These are phyloP conservation scores for Chroicocephalus ridibundus DNA, from an alignment of 2,113 vertebrate genomes.

Conservation along the genomic window DNA sequence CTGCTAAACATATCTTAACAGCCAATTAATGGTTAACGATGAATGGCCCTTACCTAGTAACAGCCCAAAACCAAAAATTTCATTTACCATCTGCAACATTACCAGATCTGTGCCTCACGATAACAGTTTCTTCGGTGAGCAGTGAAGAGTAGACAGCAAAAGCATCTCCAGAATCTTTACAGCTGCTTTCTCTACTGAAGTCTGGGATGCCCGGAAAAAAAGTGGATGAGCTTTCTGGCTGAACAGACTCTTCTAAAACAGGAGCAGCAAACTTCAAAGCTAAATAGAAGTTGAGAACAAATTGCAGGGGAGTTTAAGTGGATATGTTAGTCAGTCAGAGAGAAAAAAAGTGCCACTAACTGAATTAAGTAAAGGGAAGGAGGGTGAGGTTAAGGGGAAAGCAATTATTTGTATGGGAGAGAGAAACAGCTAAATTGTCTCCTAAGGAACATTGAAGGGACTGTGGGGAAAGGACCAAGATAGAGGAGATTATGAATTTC, in stretches of 20 bases:
- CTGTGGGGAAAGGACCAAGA: background rate
- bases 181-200: background rate
- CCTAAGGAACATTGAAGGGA: background rate
- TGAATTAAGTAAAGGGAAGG: background rate
- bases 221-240: background rate
- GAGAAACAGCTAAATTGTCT: background rate
- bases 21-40: background rate
- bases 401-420: background rate
- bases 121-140: background rate
- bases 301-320: background rate
- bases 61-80: background rate
- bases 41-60: background rate
- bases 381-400: background rate
- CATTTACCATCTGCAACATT: background rate
- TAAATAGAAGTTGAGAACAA: background rate
- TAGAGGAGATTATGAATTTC: background rate
- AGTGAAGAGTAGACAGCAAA: background rate
- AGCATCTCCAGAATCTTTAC: background rate
- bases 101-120: accelerated
- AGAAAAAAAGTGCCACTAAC: background rate
- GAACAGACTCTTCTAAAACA: background rate
- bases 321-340: background rate
- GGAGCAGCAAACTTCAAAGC: background rate
- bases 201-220: background rate
- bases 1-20: background rate